These are phyloP conservation scores for Chrysoperla carnea DNA, from an alignment of 1,140 invertebrate species.

Conservation along the genomic window DNA sequence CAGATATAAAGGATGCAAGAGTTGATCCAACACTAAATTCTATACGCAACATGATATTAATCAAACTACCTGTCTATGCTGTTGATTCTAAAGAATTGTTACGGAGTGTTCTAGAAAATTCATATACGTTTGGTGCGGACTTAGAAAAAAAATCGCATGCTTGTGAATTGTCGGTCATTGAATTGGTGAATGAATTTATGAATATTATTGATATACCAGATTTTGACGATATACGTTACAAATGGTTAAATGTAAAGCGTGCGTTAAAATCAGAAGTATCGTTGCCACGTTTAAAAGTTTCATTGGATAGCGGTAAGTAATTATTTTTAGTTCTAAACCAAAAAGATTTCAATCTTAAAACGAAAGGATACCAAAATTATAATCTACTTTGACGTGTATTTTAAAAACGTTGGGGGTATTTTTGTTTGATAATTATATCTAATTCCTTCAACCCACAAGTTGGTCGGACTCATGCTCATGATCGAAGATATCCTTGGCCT, in stretches of 20 bases:
- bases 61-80: slow-evolving; percentile 44
- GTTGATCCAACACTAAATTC: slow-evolving; percentile 50
- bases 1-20: slow-evolving; percentile 57
- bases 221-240: slow-evolving; percentile 34
- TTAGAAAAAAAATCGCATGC: slow-evolving; percentile 36
- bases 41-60: slow-evolving; percentile 41
- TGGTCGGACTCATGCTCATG: no score
- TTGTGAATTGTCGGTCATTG: slow-evolving; percentile 45
- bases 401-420: no score
- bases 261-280: slow-evolving; percentile 32
- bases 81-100: slow-evolving; percentile 45
- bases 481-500: no score
- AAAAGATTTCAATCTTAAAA: no score
- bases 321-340: no score
- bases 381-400: no score
- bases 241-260: slow-evolving; percentile 43
- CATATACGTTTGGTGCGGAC: slow-evolving; percentile 20
- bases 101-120: slow-evolving; percentile 35
- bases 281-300: slow-evolving; percentile 28
- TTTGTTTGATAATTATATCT: no score
- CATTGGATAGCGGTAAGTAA: slow-evolving; percentile 29
- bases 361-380: no score
- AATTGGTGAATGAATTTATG: slow-evolving; percentile 52
- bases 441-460: no score
- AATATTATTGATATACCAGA: slow-evolving; percentile 31